These are phyloP conservation scores for Scaptomyza montana DNA, from an alignment of 1,140 invertebrate species.

Conservation along the genomic window DNA sequence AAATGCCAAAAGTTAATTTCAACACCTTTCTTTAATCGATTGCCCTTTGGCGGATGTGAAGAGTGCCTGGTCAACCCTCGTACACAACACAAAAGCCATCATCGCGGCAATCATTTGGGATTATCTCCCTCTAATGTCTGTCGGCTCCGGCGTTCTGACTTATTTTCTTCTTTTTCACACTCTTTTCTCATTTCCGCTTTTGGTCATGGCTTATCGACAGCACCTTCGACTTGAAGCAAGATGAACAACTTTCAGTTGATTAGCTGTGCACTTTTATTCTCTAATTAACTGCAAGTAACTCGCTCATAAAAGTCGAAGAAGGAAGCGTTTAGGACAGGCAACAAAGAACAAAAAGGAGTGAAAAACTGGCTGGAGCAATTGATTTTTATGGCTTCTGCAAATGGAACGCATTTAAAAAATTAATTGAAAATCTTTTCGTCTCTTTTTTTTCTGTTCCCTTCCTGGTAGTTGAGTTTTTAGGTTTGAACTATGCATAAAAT, in stretches of 20 bases:
- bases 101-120: constrained; percentile 36
- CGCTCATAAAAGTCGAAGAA: constrained; percentile 57
- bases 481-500: constrained; percentile 6
- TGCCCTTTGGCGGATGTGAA: constrained; percentile 19
- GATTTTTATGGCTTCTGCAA: constrained; percentile 43
- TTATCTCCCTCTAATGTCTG: constrained; percentile 21
- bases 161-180: constrained; percentile 26
- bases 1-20: constrained; percentile 11
- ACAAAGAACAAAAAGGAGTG: constrained; percentile 16
- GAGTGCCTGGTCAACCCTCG: constrained; percentile 23
- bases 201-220: constrained; percentile 32
- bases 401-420: constrained; percentile 47
- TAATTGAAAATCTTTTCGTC: constrained; percentile 58
- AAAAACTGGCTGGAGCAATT: constrained; percentile 35
- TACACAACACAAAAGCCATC: constrained; percentile 30
- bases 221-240: constrained; percentile 41
- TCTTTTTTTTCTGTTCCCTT: constrained; percentile 12
- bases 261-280: constrained; percentile 49
- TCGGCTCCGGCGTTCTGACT: no score
- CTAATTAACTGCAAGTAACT: constrained; percentile 66
- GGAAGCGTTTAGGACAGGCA: constrained; percentile 18
- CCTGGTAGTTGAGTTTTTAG: constrained; percentile 26
- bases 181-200: constrained; percentile 51
- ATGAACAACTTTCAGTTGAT: constrained; percentile 55
- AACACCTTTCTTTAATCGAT: constrained; percentile 27